Evolutionary conservation across 2,888 invertebrate species (phyloP), one percentile per base, ranked within the genome.

Genomic region (Ethmia dodecea): DNA sequence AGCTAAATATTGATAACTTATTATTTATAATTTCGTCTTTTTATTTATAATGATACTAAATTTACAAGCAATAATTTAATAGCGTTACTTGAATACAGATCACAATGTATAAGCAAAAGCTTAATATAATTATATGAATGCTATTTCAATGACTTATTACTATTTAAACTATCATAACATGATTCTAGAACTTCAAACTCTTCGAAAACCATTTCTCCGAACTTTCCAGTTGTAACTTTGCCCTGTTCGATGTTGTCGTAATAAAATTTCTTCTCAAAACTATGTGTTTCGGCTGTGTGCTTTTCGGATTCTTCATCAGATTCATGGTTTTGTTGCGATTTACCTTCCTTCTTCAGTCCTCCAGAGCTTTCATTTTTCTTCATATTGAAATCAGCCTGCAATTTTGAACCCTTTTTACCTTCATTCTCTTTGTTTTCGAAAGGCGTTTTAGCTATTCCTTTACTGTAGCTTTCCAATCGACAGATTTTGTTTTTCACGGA

Each of bases 161-260:
- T 86, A 78, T 81, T 89, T 60, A 89, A 78, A 72, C 89, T 89
- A 67, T 89, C 89, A 54, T 81, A 87, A 67, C 83, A 84, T 42
- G 86, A 75, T 66, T 89, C 92, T 61, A 92, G 87, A 33, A 93
- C 90, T 78, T 93, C 92, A 50, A 92, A 93, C 55, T 92, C 92
- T 74, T 95, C 94, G 52, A 95, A 95, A 51, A 94, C 94, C 90
- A 95, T 95, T 53, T 94, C 94, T 27, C 93, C 92, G 51, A 92
- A 91, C 64, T 92, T 92, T 45, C 88, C 89, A 8, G 88, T 83
- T 24, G 74, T 66, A 4, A 62, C 56, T 48, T 89, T 90, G 56
- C 88, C 87, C 58, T 89, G 88, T 38, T 88, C 87, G 43, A 69
- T 46, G 40, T 81, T 88, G 37, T 89, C 88, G 43, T 90, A 88